These are phyloP conservation scores for Cydia pomonella DNA, from an alignment of 1,140 invertebrate species.

Conservation along the genomic window DNA sequence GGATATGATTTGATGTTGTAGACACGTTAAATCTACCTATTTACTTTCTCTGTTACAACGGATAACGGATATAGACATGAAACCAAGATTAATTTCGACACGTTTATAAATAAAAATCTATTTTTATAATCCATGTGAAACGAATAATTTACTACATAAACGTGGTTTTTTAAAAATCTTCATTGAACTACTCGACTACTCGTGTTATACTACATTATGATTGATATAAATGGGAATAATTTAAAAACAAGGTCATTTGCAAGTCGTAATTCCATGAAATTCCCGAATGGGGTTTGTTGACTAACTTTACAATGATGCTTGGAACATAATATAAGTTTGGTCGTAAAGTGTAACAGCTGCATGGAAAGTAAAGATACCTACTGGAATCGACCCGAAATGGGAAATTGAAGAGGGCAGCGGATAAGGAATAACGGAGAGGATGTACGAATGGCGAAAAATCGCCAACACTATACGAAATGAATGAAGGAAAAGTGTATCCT, in stretches of 20 bases:
- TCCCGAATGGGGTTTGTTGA: conserved; percentile 46
- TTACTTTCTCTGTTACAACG: too few species aligned
- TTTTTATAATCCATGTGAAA: too few species aligned
- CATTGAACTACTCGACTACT: too few species aligned
- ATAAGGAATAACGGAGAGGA: conserved; percentile 49
- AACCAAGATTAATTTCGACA: too few species aligned
- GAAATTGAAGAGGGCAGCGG: conserved; percentile 55
- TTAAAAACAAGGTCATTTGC: background rate
- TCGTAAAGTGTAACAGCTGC: conserved; percentile 74
- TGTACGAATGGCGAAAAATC: conserved; percentile 47
- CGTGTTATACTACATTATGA: background rate
- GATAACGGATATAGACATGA: too few species aligned
- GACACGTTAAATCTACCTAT: too few species aligned
- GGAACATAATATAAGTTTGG: conserved; percentile 69
- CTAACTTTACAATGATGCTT: conserved; percentile 59
- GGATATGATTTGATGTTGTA: too few species aligned
- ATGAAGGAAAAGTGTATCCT: conserved; percentile 41
- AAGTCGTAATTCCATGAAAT: conserved; percentile 35
- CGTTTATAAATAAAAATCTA: too few species aligned
- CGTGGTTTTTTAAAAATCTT: too few species aligned
- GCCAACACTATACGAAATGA: conserved; percentile 44
- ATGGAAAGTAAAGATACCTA: conserved; percentile 65
- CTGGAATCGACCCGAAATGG: conserved; percentile 53
- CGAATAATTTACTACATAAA: too few species aligned
- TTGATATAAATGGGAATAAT: background rate